Base-by-base conservation (phyloP, 2,888 invertebrate species). In the Dicyrtoma fusca region DNA sequence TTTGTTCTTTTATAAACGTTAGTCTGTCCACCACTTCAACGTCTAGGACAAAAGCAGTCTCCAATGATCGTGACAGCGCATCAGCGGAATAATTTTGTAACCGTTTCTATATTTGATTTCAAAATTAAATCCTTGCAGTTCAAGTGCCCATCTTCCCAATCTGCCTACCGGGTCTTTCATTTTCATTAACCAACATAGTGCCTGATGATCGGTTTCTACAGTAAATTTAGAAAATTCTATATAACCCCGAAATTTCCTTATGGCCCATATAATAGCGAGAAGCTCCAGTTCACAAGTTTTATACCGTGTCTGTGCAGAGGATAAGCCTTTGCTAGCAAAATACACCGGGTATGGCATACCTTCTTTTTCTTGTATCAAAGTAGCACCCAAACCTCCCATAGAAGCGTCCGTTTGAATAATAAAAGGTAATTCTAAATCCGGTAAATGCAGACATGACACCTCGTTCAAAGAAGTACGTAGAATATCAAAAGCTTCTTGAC, bases 191-290 rank as follows among this genome's bases (percentile, higher is more conserved):
- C 84, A 86, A 81, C 84, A 83, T 44, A 87, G 79, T 0, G 85
- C 83, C 72, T 84, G 82, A 70, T 86, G 86, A 72, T 86, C 86
- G 0, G 84, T 85, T 4, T 82, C 74, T 0, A 85, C 78, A 0
- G 75, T 75, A 21, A 84, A 83, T 0, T 77, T 62, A 5, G 80
- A 47, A 0, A 83, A 82, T 65, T 84, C 83, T 0, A 86, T 75
- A 72, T 84, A 86, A 0, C 82, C 82, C 23, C 83, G 72, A 72
- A 84, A 85, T 72, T 84, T 84, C 14, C 81, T 65, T 0, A 84
- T 75, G 3, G 83, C 82, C 80, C 80, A 84, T 6, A 84, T 79
- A 1, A 83, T 80, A 1, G 81, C 82, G 13, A 83, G 25, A 0
- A 81, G 82, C 78, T 86, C 85, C 14, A 83, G 79, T 71, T 85